Evolutionary conservation across 2,888 invertebrate species (phyloP).

Genomic region (Volucella bombylans): DNA sequence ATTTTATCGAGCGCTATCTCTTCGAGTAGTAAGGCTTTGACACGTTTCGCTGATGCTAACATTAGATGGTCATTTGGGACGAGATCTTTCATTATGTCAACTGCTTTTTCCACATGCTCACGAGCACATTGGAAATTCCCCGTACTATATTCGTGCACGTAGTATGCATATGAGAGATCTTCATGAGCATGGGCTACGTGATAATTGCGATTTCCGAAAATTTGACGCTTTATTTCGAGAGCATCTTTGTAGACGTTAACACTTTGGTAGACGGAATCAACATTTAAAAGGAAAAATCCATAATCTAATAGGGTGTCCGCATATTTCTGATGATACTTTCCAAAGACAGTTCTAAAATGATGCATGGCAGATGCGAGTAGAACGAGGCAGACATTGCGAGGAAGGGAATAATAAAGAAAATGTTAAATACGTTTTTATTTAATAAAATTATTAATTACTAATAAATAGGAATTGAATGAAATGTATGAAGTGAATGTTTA

Average conservation of each 20-base stretch:
- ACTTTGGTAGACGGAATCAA: conserved; percentile 92
- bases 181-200: conserved; percentile 95
- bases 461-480: no score
- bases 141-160: conserved; percentile 95
- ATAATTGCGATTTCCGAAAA: conserved; percentile 93
- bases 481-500: no score
- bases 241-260: conserved; percentile 93
- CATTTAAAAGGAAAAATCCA: conserved; percentile 94
- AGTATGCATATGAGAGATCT: conserved; percentile 95
- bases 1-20: conserved; percentile 94
- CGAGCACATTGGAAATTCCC: conserved; percentile 92
- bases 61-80: conserved; percentile 92
- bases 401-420: background rate
- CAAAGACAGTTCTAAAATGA: conserved; percentile 83
- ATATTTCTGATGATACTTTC: conserved; percentile 89
- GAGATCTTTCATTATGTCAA: conserved; percentile 90
- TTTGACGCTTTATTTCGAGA: conserved; percentile 87
- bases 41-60: conserved; percentile 93
- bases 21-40: conserved; percentile 95
- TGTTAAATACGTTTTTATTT: background rate
- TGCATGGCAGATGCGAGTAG: background rate
- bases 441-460: no score
- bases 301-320: conserved; percentile 94
- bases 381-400: background rate
- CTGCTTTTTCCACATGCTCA: conserved; percentile 92